A percentile compares a stretch with the other conserved stretches of the same genome.
These are phyloP conservation scores for Luidia sarsii DNA, from an alignment of 53 echinoderm and acorn worm genomes.

Conservation along the genomic window DNA sequence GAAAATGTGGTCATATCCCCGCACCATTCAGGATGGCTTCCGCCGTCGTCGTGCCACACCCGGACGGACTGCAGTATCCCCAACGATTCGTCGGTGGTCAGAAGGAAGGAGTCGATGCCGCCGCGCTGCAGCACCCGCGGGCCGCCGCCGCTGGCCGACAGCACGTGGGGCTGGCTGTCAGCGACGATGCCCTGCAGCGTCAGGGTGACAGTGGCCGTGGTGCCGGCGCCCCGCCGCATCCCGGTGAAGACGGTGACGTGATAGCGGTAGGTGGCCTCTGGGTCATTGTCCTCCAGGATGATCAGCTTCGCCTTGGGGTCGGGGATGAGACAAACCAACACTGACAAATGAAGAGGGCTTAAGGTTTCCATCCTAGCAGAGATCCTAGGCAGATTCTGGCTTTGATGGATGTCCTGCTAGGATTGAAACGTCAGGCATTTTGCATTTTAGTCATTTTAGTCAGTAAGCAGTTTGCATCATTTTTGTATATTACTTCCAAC, in stretches of 20 bases:
- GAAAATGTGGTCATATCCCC: no score
- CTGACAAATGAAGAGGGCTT: no score
- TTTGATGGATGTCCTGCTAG: no score
- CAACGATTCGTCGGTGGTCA: conserved; percentile 69
- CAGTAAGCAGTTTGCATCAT: no score
- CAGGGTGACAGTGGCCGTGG: conserved; percentile 76
- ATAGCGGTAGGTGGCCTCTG: conserved; percentile 67
- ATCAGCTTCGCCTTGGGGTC: conserved; percentile 74
- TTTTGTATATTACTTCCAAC: no score
- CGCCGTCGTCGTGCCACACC: conserved; percentile 91
- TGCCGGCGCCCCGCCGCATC: conserved; percentile 80
- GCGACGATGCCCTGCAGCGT: conserved; percentile 71
- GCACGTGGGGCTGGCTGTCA: conserved; percentile 77
- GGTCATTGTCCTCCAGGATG: conserved; percentile 76
- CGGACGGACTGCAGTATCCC: conserved; percentile 75
- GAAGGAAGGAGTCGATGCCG: conserved; percentile 76
- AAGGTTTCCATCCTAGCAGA: no score
- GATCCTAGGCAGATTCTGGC: no score
- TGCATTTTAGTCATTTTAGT: no score
- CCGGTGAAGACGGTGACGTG: conserved; percentile 94
- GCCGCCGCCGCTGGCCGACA: conserved; percentile 35
- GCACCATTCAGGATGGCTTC: conserved; percentile 79
- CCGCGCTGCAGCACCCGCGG: conserved; percentile 66
- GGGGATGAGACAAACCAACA: no score
- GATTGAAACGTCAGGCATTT: no score